These are phyloP conservation scores for Hypothenemus hampei DNA, from an alignment of 1,140 invertebrate species.

Conservation along the genomic window DNA sequence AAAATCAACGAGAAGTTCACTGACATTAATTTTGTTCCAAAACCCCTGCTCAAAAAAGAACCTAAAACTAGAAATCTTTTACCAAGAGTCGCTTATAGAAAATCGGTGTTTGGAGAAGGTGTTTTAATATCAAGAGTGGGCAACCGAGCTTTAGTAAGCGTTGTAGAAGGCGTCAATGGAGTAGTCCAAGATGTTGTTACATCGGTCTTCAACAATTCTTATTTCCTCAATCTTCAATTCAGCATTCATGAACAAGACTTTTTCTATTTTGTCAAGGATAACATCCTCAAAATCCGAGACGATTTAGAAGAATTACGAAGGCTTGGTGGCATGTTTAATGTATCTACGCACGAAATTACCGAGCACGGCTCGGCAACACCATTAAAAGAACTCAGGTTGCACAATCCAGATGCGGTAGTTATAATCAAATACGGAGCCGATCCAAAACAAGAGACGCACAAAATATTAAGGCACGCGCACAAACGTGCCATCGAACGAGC, in stretches of 20 bases:
- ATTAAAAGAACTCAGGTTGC: conserved; percentile 73
- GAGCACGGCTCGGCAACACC: conserved; percentile 63
- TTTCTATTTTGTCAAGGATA: conserved; percentile 94
- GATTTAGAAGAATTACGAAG: conserved; percentile 83
- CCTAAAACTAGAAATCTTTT: conserved; percentile 73
- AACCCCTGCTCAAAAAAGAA: conserved; percentile 74
- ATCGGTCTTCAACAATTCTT: conserved; percentile 89
- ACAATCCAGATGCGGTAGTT: conserved; percentile 81
- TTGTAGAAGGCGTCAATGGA: conserved; percentile 78
- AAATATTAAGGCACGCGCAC: conserved; percentile 87
- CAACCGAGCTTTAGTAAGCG: conserved; percentile 74
- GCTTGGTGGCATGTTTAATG: conserved; percentile 87
- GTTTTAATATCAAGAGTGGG: conserved; percentile 79
- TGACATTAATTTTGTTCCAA: conserved; percentile 76
- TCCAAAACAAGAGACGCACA: conserved; percentile 74
- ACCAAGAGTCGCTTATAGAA: conserved; percentile 73
- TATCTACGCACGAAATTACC: conserved; percentile 73
- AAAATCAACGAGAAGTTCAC: conserved; percentile 75
- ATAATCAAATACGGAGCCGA: conserved; percentile 90
- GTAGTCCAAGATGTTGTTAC: conserved; percentile 89
- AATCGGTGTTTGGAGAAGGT: conserved; percentile 84
- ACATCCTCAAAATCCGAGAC: conserved; percentile 77
- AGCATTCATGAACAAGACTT: conserved; percentile 89
- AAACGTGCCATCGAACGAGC: conserved; percentile 83
- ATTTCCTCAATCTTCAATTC: conserved; percentile 86